These are phyloP conservation scores for Solen grandis DNA, from an alignment of 1,140 invertebrate species.

Conservation along the genomic window DNA sequence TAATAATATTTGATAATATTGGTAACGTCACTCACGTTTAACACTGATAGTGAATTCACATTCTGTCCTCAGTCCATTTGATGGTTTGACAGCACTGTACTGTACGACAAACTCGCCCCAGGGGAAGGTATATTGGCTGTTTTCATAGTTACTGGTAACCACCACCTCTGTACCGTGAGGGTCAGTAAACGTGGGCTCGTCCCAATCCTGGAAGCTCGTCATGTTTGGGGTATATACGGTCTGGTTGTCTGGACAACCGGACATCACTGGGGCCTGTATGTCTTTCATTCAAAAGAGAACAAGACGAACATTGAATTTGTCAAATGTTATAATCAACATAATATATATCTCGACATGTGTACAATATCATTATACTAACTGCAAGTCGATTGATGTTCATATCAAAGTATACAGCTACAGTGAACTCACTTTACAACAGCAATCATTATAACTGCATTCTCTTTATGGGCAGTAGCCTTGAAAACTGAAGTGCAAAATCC, in stretches of 20 bases:
- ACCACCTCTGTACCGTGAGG: slow-evolving; percentile 53
- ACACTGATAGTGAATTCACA: slow-evolving; percentile 60
- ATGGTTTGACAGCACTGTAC: slow-evolving; percentile 57
- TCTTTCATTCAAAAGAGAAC: slow-evolving; percentile 31
- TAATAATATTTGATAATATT: neutral
- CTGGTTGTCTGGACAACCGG: slow-evolving; percentile 43
- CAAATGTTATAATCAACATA: neutral
- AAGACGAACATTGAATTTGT: neutral
- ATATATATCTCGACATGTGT: neutral
- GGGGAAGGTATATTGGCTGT: slow-evolving; percentile 46
- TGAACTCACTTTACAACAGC: neutral
- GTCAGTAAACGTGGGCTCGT: slow-evolving; percentile 55
- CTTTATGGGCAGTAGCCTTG: no score
- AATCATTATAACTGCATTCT: no score
- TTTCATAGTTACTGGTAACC: slow-evolving; percentile 56
- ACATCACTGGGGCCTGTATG: slow-evolving; percentile 60
- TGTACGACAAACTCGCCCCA: slow-evolving; percentile 63
- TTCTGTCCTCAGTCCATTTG: slow-evolving; percentile 60
- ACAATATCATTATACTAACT: neutral
- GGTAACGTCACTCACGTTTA: slow-evolving; percentile 53
- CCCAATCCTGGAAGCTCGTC: slow-evolving; percentile 54
- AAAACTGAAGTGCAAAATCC: no score
- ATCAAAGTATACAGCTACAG: neutral
- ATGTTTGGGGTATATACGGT: neutral
- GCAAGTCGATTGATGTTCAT: neutral